A percentile compares a stretch with the other conserved stretches of the same genome.
Evolutionary conservation across 2,888 invertebrate species (phyloP).

Genomic region (Chymomyza amoena): DNA sequence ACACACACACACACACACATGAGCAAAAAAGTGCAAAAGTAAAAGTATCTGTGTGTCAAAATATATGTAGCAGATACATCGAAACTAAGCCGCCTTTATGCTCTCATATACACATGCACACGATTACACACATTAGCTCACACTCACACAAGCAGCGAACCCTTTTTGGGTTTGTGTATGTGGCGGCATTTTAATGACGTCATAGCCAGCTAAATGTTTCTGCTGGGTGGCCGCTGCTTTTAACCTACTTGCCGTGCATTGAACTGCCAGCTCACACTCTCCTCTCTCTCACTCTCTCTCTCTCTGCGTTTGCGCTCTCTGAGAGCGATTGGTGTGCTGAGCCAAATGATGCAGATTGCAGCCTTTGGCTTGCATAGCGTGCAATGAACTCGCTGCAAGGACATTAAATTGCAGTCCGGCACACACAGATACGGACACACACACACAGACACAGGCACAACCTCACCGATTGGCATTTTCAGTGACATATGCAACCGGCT

Average conservation of each 20-base stretch:
- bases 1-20: conserved; percentile 9
- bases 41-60: conserved; percentile 37
- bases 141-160: not conserved
- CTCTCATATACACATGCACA: conserved; percentile 4
- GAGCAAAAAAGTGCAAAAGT: conserved; percentile 26
- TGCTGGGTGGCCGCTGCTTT: conserved; percentile 6
- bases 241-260: conserved; percentile 65
- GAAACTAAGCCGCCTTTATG: conserved; percentile 41
- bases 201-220: conserved; percentile 21
- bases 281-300: not conserved
- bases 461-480: conserved; percentile 13
- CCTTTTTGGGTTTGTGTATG: not conserved
- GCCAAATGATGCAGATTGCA: not conserved
- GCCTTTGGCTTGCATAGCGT: conserved; percentile 9
- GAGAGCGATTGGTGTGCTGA: not conserved
- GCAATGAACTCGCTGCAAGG: conserved; percentile 66
- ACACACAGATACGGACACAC: conserved; percentile 12
- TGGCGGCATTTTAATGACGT: conserved; percentile 40
- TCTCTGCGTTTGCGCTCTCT: not conserved
- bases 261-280: conserved; percentile 39
- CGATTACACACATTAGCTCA: conserved; percentile 7
- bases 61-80: conserved; percentile 26
- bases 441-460: conserved; percentile 10
- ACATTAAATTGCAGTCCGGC: conserved; percentile 39
- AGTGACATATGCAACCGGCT: conserved; percentile 38